Evolutionary conservation across 2,113 vertebrate species (phyloP).

Genomic region (Cyprinus carpio): DNA sequence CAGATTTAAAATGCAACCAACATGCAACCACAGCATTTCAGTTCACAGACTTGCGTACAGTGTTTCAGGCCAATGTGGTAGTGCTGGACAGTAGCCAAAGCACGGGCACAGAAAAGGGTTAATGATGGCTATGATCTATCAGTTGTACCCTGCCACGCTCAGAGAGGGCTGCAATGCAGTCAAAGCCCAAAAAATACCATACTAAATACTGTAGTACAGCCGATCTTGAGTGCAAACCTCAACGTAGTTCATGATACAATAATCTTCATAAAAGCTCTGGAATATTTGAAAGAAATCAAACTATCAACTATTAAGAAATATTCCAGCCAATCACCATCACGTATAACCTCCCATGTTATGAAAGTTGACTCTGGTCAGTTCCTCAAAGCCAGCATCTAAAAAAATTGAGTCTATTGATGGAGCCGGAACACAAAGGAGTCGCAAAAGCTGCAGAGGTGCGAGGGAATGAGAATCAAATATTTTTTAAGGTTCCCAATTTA

Average conservation of each 20-base stretch:
- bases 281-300: slow-evolving; percentile 8
- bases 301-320: slow-evolving; percentile 16
- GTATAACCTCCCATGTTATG: neutral
- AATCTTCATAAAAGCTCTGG: too few relatives aligned
- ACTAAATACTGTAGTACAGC: slow-evolving; percentile 60
- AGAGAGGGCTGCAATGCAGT: slow-evolving; percentile 49
- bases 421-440: too few relatives aligned
- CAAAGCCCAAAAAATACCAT: slow-evolving; percentile 52
- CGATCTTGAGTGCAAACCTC: slow-evolving; percentile 47
- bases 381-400: neutral
- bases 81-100: neutral
- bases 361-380: neutral
- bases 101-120: neutral
- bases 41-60: neutral
- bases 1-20: too few relatives aligned
- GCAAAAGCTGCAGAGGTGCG: neutral
- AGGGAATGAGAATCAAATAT: neutral
- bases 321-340: slow-evolving; percentile 17
- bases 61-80: neutral
- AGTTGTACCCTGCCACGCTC: slow-evolving; percentile 57
- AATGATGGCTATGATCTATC: slow-evolving; percentile 45
- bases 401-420: too few relatives aligned
- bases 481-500: neutral
- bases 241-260: slow-evolving; percentile 31
- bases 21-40: too few relatives aligned